These are phyloP conservation scores for Argyra leucocephala DNA, from an alignment of 2,888 invertebrate species.

Conservation along the genomic window DNA sequence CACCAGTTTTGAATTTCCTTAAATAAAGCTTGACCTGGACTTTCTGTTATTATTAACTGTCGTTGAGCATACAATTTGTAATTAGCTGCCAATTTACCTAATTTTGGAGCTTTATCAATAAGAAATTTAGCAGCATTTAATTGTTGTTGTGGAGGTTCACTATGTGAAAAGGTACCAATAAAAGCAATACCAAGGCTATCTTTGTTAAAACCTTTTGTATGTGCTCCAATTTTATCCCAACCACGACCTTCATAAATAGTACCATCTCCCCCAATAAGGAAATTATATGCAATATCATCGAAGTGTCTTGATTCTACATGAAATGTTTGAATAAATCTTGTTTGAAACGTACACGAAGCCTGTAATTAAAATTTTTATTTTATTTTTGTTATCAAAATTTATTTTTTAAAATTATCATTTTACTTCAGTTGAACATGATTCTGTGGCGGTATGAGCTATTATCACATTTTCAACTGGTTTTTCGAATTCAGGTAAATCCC, in stretches of 20 bases:
- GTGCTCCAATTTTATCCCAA: slow-evolving; percentile 61
- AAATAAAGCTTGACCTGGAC: slow-evolving; percentile 54
- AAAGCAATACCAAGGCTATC: slow-evolving; percentile 54
- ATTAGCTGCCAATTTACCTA: slow-evolving; percentile 49
- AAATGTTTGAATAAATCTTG: slow-evolving; percentile 12
- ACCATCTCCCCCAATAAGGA: slow-evolving; percentile 69
- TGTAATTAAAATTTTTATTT: slow-evolving; percentile 30
- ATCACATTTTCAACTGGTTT: slow-evolving; percentile 9
- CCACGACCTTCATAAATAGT: slow-evolving; percentile 62
- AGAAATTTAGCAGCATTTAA: slow-evolving; percentile 50
- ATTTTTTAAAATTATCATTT: neutral
- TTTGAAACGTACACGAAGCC: slow-evolving; percentile 50
- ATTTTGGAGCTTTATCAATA: slow-evolving; percentile 49
- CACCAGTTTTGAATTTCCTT: slow-evolving; percentile 55
- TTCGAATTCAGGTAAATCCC: neutral
- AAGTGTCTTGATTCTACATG: slow-evolving; percentile 51
- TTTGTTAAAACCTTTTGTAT: slow-evolving; percentile 54
- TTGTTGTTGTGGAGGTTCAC: slow-evolving; percentile 45
- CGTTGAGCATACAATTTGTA: slow-evolving; percentile 57
- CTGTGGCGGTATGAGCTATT: slow-evolving; percentile 15
- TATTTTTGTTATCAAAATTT: neutral
- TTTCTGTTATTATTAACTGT: slow-evolving; percentile 53
- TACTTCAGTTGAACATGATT: slow-evolving; percentile 8
- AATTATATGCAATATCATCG: slow-evolving; percentile 66
- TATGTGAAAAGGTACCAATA: slow-evolving; percentile 54